A percentile compares a stretch with the other conserved stretches of the same genome.
Conservation (phyloP, 2,113 vertebrate species). For the Poeciliopsis prolifica region DNA sequence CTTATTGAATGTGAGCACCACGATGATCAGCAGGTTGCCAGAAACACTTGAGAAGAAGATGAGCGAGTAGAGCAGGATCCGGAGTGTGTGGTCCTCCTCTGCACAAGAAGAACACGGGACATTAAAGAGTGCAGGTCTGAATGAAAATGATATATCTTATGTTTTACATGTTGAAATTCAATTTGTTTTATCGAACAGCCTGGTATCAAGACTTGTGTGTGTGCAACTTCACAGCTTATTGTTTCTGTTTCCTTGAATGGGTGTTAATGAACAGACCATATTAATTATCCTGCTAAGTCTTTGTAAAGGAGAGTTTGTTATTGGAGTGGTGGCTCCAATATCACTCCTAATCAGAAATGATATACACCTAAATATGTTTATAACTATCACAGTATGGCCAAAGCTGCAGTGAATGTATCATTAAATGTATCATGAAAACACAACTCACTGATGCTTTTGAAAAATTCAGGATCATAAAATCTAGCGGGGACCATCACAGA, state of each 20-base stretch:
- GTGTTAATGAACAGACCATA: background rate
- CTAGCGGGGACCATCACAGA: background rate
- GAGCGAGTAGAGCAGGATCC: slow-evolving; percentile 86
- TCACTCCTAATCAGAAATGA: background rate
- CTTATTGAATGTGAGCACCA: slow-evolving; percentile 89
- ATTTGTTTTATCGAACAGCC: background rate
- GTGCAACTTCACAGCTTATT: background rate
- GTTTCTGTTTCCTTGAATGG: background rate
- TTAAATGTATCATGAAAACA: background rate
- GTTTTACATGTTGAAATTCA: slow-evolving; percentile 17
- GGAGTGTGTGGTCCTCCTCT: slow-evolving; percentile 86
- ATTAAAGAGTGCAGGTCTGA: background rate
- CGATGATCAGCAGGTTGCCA: slow-evolving; percentile 91
- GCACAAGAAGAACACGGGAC: slow-evolving; percentile 1
- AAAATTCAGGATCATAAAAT: background rate
- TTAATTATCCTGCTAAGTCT: background rate
- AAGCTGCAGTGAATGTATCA: background rate
- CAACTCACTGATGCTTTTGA: background rate
- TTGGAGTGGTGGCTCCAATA: background rate
- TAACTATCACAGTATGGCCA: too few species aligned
- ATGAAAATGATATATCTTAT: background rate
- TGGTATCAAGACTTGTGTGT: background rate
- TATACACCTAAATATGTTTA: background rate
- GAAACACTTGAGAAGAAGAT: slow-evolving; percentile 91
- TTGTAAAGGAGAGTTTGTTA: background rate